Evolutionary conservation across 2,113 vertebrate genomes (phyloP), one percentile per base, ranked within the genome.

Genomic region (Triplophysa dalaica): DNA sequence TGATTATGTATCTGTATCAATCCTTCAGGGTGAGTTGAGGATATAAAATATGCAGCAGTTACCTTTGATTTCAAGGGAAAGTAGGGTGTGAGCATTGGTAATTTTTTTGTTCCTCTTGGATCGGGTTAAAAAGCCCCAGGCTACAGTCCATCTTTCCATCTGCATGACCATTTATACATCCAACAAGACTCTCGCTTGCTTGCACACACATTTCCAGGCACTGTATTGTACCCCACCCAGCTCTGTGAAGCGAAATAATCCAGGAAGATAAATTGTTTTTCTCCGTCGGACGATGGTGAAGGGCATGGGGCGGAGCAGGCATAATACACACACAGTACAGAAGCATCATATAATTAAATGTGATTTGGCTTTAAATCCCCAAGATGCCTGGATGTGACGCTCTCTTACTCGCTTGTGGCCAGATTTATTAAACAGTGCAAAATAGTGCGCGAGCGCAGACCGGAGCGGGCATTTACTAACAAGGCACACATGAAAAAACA

Each of bases 191-290:
- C 29, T 8, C 66, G 0, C 22, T n/a, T n/a, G 4, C 29, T 50
- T 24, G 63, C 43, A 78, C 62, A 63, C 81, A 62, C n/a, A 64
- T 65, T 63, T 74, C 73, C 75, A 66, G 60, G 70, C 68, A 24
- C 60, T 21, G 24, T 60, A 68, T 41, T 50, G 50, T 16, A 43
- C 67, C 58, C 61, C 69, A 45, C 33, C n/a, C 19, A 10, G 13
- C 33, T 24, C 58, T 70, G 77, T 86, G 67, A 85, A 78, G 87
- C 54, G 79, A 70, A 41, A 45, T 87, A 78, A 92, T 91, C 87
- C 76, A 8, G 85, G 78, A 48, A 52, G 78, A 88, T 90, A 70
- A 84, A 90, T 90, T 90, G 66, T 70, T 24, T 19, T 56, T 14
- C 29, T 14, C 29, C n/a, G 68, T 52, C 62, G 81, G 2, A 72